Evolutionary conservation across 2,888 invertebrate genomes (phyloP).

Genomic region (Ptilodon capucinus): DNA sequence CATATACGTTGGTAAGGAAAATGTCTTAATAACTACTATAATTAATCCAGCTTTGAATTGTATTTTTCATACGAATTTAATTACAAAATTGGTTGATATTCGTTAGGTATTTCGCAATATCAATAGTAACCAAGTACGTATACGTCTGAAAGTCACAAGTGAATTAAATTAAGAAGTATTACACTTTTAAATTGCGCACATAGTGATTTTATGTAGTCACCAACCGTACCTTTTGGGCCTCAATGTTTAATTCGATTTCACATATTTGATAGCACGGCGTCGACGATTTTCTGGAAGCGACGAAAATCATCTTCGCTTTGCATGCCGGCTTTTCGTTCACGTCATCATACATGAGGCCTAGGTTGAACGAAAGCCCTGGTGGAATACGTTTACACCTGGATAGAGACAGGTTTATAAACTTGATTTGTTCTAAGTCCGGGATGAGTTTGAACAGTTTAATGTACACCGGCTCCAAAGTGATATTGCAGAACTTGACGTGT

Average conservation of each 20-base stretch:
- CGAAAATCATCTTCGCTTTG: constrained; percentile 66
- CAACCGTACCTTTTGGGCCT: constrained; percentile 47
- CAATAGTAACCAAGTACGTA: too few relatives aligned
- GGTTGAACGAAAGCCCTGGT: constrained; percentile 64
- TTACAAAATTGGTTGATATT: background rate
- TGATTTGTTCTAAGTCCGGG: constrained; percentile 68
- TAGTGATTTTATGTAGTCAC: background rate
- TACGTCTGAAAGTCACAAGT: background rate
- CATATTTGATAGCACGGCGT: constrained; percentile 75
- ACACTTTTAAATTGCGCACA: background rate
- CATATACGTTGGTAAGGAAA: too few relatives aligned
- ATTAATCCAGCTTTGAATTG: too few relatives aligned
- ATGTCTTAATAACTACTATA: too few relatives aligned
- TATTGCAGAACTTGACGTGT: constrained; percentile 64
- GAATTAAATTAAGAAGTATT: background rate
- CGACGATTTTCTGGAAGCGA: constrained; percentile 64
- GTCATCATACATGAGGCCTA: constrained; percentile 67
- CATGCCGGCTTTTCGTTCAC: constrained; percentile 56
- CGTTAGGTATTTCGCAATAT: too few relatives aligned
- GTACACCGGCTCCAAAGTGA: constrained; percentile 65
- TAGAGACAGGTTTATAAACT: constrained; percentile 61
- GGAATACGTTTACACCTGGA: constrained; percentile 67
- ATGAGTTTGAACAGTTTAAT: constrained; percentile 65
- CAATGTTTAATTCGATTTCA: constrained; percentile 64
- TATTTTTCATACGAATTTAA: background rate